A percentile compares a stretch with the other conserved stretches of the same genome.
Conservation (phyloP, 2,888 invertebrate species). For the Stramonita haemastoma region DNA sequence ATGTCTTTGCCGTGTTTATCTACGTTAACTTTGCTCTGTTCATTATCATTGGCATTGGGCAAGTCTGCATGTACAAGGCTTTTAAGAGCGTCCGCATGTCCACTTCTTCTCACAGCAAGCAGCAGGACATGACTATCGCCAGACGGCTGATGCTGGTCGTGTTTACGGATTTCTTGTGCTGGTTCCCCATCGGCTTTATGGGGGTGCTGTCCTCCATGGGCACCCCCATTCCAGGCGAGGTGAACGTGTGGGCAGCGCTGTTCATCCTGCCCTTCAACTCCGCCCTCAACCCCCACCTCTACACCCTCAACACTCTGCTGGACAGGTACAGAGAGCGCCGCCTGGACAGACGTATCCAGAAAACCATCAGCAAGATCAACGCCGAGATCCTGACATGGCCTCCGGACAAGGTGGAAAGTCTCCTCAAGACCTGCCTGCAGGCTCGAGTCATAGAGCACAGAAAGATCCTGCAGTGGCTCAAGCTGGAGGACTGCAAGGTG, state of each 20-base stretch:
- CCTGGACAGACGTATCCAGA: constrained; percentile 1
- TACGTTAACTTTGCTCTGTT: constrained; percentile 43
- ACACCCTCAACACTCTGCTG: constrained; percentile 44
- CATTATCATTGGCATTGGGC: constrained; percentile 40
- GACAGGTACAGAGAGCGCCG: neutral
- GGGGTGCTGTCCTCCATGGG: constrained; percentile 37
- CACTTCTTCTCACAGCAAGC: neutral
- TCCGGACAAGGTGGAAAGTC: constrained; percentile 23
- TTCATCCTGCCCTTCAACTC: constrained; percentile 75
- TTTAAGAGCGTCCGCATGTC: neutral
- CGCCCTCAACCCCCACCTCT: constrained; percentile 77
- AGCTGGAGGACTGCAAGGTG: neutral
- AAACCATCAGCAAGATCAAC: constrained; percentile 10
- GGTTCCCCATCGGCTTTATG: constrained; percentile 47
- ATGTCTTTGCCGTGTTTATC: constrained; percentile 45
- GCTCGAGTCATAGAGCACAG: neutral
- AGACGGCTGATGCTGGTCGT: constrained; percentile 40
- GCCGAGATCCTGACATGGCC: constrained; percentile 17
- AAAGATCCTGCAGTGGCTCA: constrained; percentile 7
- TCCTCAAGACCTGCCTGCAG: constrained; percentile 3
- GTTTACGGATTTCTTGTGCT: constrained; percentile 43
- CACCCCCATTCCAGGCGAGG: constrained; percentile 41
- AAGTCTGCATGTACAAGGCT: constrained; percentile 38
- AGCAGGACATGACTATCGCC: constrained; percentile 45
- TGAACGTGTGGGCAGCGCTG: constrained; percentile 56